phyloP scores from a whole-genome alignment of 2,888 invertebrate species.

The Cosmia pyralina region DNA sequence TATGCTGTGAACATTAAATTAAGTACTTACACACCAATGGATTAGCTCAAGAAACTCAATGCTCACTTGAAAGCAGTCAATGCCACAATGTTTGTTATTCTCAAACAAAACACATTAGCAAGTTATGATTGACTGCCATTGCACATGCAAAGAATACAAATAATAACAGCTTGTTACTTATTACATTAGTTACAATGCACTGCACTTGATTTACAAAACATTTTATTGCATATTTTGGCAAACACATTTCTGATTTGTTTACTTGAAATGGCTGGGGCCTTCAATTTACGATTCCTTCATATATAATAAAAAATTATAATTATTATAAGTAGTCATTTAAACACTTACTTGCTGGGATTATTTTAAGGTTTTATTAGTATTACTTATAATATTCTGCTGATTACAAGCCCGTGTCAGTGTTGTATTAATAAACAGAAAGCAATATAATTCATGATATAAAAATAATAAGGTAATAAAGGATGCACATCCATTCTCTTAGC shows the following conservation, averaged over 20 bases:
- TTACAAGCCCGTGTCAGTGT: conserved; percentile 2
- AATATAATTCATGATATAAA: conserved; percentile 19
- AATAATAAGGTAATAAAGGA: conserved; percentile 28
- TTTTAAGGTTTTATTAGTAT: background rate
- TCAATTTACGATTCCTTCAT: background rate
- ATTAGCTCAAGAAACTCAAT: conserved; percentile 10
- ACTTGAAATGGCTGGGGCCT: background rate
- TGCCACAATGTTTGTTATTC: conserved; percentile 28
- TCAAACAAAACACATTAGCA: conserved; percentile 33
- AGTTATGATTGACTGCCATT: conserved; percentile 40
- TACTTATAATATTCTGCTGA: background rate
- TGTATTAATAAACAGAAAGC: conserved; percentile 2
- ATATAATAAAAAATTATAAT: background rate
- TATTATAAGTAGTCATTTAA: background rate
- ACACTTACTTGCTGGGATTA: background rate
- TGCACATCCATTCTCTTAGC: conserved; percentile 46
- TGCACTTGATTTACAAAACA: background rate
- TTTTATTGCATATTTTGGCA: background rate
- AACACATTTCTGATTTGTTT: background rate
- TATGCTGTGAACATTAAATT: background rate
- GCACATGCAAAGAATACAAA: conserved; percentile 43
- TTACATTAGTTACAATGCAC: conserved; percentile 7
- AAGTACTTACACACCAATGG: background rate
- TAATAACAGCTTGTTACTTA: conserved; percentile 9
- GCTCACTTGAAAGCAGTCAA: conserved; percentile 9